phyloP scores from a whole-genome alignment of 2,797 vertebrate species.

The Syndactyla subalaris region DNA sequence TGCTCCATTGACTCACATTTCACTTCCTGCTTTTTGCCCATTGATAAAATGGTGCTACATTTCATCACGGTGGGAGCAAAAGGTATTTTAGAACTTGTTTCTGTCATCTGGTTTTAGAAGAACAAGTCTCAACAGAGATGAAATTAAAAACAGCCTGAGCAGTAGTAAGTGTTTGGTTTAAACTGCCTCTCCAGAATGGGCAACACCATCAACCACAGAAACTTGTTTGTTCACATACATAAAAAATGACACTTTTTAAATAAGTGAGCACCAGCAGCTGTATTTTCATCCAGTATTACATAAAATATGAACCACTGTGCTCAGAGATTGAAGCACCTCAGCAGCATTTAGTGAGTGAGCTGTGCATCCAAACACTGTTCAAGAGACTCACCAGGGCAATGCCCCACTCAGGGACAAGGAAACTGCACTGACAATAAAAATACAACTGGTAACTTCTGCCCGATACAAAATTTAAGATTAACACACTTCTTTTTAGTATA shows the following conservation, averaged over 20 bases:
- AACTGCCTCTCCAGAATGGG: background rate
- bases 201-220: background rate
- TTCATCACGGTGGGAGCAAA: background rate
- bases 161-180: background rate
- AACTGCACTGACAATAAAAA: background rate
- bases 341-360: background rate
- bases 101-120: background rate
- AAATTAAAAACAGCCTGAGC: background rate
- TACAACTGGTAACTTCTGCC: background rate
- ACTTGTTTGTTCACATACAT: background rate
- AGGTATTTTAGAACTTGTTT: background rate
- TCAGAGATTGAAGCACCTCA: background rate
- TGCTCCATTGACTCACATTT: background rate
- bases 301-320: background rate
- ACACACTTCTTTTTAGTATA: background rate
- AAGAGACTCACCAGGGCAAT: background rate
- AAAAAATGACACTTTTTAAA: background rate
- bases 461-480: background rate
- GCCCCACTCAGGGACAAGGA: background rate
- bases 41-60: conserved; percentile 31
- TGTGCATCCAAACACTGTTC: background rate
- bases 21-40: conserved; percentile 26
- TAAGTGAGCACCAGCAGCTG: background rate
- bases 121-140: background rate
- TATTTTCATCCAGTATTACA: background rate